phyloP scores from a whole-genome alignment of 1,140 invertebrate species.

The Diploscapter pachys region DNA sequence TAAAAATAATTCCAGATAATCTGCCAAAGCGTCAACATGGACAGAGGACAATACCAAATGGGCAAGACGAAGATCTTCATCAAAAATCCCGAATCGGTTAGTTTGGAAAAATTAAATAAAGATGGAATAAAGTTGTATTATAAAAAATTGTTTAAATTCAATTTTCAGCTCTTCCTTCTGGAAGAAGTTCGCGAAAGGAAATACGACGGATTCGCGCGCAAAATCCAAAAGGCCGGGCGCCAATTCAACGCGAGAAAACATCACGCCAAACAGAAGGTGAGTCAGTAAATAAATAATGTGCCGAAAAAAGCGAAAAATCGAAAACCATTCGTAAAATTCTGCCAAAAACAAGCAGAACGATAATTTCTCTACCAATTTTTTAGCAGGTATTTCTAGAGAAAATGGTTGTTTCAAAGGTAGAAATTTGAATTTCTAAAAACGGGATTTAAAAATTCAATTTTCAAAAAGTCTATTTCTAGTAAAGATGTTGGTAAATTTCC shows the following conservation, averaged over 20 bases:
- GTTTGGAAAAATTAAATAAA: conserved; percentile 35
- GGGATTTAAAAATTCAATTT: too few relatives aligned
- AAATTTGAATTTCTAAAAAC: neutral
- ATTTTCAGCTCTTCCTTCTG: conserved; percentile 69
- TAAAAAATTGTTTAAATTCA: neutral
- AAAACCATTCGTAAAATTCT: too few relatives aligned
- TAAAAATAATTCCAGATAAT: conserved; percentile 61
- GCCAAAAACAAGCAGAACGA: too few relatives aligned
- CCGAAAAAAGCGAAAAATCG: too few relatives aligned
- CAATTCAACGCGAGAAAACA: conserved; percentile 70
- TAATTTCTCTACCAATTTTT: neutral
- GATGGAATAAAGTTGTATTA: neutral
- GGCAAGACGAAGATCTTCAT: conserved; percentile 74
- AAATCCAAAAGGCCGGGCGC: conserved; percentile 73
- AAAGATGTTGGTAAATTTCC: conserved; percentile 7
- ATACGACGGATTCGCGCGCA: conserved; percentile 70
- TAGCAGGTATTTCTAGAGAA: conserved; percentile 55
- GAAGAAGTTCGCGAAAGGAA: conserved; percentile 73
- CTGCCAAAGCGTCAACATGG: conserved; percentile 67
- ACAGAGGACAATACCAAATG: conserved; percentile 70
- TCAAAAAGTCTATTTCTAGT: too few relatives aligned
- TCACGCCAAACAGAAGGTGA: conserved; percentile 67
- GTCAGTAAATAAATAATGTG: neutral
- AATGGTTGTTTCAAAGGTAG: neutral
- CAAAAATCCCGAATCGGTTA: conserved; percentile 74